phyloP scores from a whole-genome alignment of 2,797 vertebrate genomes.

The Argyrosomus regius region DNA sequence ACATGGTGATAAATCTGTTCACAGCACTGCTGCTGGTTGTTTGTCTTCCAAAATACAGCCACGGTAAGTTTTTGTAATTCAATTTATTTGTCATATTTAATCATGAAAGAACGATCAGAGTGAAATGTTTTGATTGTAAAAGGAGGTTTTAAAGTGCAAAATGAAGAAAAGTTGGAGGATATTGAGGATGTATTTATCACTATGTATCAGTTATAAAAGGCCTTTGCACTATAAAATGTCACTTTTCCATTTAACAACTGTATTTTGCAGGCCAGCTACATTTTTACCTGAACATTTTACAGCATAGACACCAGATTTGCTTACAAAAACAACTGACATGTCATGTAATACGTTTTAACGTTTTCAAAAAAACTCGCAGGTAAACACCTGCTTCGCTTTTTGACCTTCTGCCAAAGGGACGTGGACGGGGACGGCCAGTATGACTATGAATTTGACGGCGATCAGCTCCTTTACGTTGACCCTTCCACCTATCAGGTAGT shows the following conservation, averaged over 20 bases:
- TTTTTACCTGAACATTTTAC: background rate
- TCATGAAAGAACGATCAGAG: too few species aligned
- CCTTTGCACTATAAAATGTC: background rate
- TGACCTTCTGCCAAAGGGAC: slow-evolving; percentile 45
- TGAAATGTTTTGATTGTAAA: too few species aligned
- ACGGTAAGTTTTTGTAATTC: slow-evolving; percentile 12
- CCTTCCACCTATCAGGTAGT: background rate
- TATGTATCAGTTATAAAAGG: background rate
- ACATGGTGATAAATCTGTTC: background rate
- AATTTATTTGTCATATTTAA: too few species aligned
- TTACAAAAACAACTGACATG: background rate
- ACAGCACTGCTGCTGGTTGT: slow-evolving; percentile 21
- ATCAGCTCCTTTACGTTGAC: slow-evolving; percentile 47
- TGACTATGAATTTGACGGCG: slow-evolving; percentile 41
- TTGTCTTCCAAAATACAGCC: background rate
- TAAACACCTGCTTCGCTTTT: slow-evolving; percentile 43
- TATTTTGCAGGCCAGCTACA: background rate
- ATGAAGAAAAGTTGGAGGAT: background rate
- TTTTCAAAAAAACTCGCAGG: slow-evolving; percentile 16
- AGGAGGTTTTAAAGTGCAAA: background rate
- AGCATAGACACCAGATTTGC: background rate
- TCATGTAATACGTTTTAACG: background rate
- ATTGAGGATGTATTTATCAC: background rate
- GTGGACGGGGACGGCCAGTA: background rate
- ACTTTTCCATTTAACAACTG: background rate